Evolutionary conservation across 1,140 invertebrate species (phyloP).

Genomic region (Mamestra configurata): DNA sequence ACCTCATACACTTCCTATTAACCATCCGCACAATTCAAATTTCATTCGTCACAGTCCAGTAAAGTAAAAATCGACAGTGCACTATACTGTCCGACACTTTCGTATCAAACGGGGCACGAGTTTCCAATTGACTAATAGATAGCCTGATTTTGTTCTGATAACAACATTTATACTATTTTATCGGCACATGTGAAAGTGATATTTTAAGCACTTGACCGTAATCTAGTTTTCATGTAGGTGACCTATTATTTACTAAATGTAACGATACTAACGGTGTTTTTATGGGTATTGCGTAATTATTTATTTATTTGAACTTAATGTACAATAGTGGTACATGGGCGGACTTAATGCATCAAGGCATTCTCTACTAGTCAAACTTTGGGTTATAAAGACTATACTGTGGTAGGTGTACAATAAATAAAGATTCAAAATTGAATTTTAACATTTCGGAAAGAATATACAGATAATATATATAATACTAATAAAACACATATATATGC

Average conservation of each 20-base stretch:
- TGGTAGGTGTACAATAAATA: too few species aligned
- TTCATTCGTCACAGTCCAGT: conserved; percentile 15
- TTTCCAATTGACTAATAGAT: background rate
- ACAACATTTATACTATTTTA: conserved; percentile 38
- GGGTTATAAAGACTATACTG: too few species aligned
- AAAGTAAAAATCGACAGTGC: conserved; percentile 13
- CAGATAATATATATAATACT: too few species aligned
- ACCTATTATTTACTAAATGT: conserved; percentile 19
- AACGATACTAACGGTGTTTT: background rate
- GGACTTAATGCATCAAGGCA: too few species aligned
- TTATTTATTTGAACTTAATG: background rate
- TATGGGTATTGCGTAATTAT: background rate
- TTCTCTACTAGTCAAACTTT: too few species aligned
- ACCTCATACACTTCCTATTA: background rate
- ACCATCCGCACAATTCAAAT: background rate
- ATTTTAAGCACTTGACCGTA: conserved; percentile 41
- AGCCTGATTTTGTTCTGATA: conserved; percentile 34
- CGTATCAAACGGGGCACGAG: background rate
- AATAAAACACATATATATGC: too few species aligned
- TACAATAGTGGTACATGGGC: too few species aligned
- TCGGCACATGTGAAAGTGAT: conserved; percentile 24
- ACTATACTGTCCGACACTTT: background rate
- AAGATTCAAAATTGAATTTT: too few species aligned
- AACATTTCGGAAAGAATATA: too few species aligned
- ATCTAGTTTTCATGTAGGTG: conserved; percentile 39